Evolutionary conservation across 2,113 vertebrate genomes (phyloP).

Genomic region (Tetrax tetrax): DNA sequence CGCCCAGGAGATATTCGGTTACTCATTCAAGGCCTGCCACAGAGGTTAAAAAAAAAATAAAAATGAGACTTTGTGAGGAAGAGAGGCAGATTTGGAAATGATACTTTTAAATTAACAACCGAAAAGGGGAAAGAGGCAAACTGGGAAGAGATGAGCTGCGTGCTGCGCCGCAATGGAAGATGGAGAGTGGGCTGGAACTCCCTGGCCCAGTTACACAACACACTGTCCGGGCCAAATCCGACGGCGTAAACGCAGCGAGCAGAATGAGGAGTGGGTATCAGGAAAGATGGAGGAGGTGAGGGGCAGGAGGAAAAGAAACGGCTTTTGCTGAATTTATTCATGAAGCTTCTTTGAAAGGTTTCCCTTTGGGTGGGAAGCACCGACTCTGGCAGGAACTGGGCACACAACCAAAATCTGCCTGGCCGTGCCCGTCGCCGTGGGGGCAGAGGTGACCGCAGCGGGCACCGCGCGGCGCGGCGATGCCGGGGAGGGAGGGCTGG

Average conservation of each 20-base stretch:
- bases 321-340: background rate
- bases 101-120: slow-evolving; percentile 19
- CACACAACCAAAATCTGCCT: fast-evolving
- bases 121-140: background rate
- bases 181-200: background rate
- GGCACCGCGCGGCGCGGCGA: fast-evolving
- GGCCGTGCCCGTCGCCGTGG: background rate
- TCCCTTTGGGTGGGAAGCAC: background rate
- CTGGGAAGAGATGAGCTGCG: background rate
- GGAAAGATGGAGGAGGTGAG: background rate
- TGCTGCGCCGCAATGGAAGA: background rate
- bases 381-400: background rate
- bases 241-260: background rate
- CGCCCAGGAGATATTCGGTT: slow-evolving; percentile 47
- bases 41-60: background rate
- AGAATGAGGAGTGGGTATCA: background rate
- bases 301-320: background rate
- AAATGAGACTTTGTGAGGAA: background rate
- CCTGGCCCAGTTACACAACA: slow-evolving; percentile 16
- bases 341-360: background rate
- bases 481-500: background rate
- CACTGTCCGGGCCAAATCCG: background rate
- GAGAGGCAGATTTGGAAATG: background rate
- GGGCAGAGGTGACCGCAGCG: background rate
- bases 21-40: slow-evolving; percentile 45